Conservation (phyloP, 2,888 invertebrate species). For the Nezara viridula region DNA sequence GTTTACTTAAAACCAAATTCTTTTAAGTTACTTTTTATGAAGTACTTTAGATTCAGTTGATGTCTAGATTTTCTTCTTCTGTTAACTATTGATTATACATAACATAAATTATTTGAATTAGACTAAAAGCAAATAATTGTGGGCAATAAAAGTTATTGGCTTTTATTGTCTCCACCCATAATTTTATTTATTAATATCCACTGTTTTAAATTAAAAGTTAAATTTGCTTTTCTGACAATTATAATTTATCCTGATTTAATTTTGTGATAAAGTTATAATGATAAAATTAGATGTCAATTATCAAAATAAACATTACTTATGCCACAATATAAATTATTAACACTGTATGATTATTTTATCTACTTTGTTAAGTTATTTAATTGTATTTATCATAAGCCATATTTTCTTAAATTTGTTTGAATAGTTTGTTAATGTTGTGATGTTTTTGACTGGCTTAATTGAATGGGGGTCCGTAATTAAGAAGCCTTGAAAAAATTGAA, state of each 20-base stretch:
- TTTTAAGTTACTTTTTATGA: neutral
- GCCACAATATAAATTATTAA: neutral
- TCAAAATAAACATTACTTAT: neutral
- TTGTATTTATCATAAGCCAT: neutral
- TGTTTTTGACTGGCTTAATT: neutral
- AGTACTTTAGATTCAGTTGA: neutral
- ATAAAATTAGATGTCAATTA: neutral
- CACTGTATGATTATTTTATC: neutral
- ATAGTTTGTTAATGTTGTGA: neutral
- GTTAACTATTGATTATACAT: neutral
- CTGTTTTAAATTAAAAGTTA: neutral
- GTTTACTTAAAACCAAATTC: neutral
- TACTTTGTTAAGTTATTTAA: neutral
- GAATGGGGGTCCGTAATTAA: constrained; percentile 26
- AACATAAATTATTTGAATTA: neutral
- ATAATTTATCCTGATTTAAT: neutral
- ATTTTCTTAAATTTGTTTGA: neutral
- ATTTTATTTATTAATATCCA: neutral
- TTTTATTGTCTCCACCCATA: too few species aligned
- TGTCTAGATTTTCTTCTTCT: neutral
- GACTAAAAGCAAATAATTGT: too few species aligned
- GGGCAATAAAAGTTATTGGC: too few species aligned
- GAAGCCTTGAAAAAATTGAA: constrained; percentile 27
- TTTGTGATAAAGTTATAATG: neutral
- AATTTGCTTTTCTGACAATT: neutral